These are phyloP conservation scores for Halcyon senegalensis DNA, from an alignment of 2,113 vertebrate genomes.

Conservation along the genomic window DNA sequence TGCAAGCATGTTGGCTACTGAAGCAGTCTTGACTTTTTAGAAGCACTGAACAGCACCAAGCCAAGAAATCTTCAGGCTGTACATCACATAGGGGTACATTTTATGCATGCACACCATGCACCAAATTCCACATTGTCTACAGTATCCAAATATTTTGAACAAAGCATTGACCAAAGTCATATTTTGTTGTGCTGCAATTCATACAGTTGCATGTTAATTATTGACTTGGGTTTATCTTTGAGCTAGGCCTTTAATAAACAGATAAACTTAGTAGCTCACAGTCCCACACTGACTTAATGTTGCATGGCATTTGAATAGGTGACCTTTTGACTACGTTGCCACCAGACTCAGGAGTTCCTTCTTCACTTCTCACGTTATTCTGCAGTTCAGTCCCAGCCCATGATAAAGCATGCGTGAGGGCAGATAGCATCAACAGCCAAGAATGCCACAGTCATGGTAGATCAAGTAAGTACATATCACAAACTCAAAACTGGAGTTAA, in stretches of 20 bases:
- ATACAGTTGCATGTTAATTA: not conserved
- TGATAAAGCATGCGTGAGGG: constrained; percentile 35
- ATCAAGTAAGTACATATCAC: constrained; percentile 43
- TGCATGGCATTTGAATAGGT: not conserved
- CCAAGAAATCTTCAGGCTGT: not conserved
- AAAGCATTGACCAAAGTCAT: not conserved
- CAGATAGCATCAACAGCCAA: constrained; percentile 30
- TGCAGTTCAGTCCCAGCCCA: constrained; percentile 9
- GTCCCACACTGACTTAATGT: not conserved
- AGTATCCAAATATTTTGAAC: not conserved
- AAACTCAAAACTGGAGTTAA: not conserved
- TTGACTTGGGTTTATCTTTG: not conserved
- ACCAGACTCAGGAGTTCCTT: not conserved
- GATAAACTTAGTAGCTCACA: not conserved
- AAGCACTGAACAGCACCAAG: not conserved
- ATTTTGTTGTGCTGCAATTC: not conserved
- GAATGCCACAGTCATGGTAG: constrained; percentile 50
- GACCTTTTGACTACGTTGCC: not conserved
- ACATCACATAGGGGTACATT: not conserved
- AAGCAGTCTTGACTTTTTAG: not conserved
- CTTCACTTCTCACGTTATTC: not conserved
- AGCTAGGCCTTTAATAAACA: not conserved
- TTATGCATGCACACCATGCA: not conserved
- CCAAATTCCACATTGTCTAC: not conserved
- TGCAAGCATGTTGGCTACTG: not conserved